These are phyloP conservation scores for Callyntrura sp. DNA, from an alignment of 2,888 invertebrate genomes.

Conservation along the genomic window DNA sequence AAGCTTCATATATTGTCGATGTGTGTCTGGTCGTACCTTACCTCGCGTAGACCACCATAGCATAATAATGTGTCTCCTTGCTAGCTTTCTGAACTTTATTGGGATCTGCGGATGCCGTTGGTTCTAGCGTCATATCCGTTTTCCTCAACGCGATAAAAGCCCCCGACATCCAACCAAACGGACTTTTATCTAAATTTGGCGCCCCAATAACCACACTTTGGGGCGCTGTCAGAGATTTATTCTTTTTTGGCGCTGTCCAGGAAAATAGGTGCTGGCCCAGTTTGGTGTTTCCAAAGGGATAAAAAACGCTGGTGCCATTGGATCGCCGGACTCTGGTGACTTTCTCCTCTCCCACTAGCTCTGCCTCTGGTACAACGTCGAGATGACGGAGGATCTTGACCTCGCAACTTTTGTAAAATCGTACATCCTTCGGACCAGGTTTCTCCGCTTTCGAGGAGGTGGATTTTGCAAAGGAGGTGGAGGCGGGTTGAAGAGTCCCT, in stretches of 20 bases:
- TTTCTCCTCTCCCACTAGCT: slow-evolving; percentile 9
- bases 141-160: slow-evolving; percentile 31
- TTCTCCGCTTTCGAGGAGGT: neutral
- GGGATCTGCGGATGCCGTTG: no score
- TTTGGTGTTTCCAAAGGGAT: neutral
- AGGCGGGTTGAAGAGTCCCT: neutral
- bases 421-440: neutral
- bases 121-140: no score
- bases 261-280: slow-evolving; percentile 8
- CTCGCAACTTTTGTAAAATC: slow-evolving; percentile 14
- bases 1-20: neutral
- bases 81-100: neutral
- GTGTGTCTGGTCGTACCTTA: slow-evolving; percentile 55
- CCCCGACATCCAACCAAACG: slow-evolving; percentile 41
- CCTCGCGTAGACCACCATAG: slow-evolving; percentile 59
- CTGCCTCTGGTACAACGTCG: neutral
- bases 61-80: slow-evolving; percentile 28
- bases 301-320: neutral
- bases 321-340: neutral
- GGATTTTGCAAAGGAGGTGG: neutral
- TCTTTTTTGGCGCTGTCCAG: neutral
- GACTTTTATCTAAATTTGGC: neutral
- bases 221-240: neutral
- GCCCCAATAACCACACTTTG: neutral
- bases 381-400: neutral